Conservation (phyloP, 2,797 vertebrate species). For the Onychomys leucogaster region DNA sequence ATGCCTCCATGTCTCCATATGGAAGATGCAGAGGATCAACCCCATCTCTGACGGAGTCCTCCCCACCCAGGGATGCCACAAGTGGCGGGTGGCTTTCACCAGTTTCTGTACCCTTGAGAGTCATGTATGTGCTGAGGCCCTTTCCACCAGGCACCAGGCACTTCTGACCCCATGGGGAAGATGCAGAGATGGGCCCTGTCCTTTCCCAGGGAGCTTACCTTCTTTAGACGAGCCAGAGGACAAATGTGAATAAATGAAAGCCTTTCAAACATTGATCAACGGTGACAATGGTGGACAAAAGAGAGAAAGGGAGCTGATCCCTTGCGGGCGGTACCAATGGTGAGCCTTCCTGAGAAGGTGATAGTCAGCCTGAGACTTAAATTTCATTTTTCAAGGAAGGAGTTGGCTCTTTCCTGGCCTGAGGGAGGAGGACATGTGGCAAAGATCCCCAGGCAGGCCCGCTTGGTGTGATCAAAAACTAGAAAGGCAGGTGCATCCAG, state of each 20-base stretch:
- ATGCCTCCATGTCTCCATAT: fast-evolving
- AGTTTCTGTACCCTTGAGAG: neutral
- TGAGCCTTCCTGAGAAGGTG: neutral
- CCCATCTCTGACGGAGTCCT: neutral
- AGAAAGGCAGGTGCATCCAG: neutral
- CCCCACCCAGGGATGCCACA: neutral
- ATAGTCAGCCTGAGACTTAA: neutral
- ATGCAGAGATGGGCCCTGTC: fast-evolving
- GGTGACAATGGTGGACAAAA: neutral
- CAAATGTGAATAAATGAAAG: neutral
- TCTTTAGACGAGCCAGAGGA: neutral
- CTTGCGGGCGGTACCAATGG: neutral
- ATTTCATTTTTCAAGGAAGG: neutral
- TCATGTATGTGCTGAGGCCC: fast-evolving
- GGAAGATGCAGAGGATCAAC: neutral
- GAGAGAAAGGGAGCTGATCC: neutral
- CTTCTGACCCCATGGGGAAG: neutral
- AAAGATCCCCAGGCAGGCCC: neutral
- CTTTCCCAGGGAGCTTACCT: fast-evolving
- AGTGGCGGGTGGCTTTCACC: neutral
- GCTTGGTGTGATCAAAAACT: neutral
- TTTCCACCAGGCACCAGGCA: fast-evolving
- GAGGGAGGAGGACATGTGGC: neutral
- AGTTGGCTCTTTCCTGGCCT: neutral
- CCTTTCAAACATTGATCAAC: neutral